These are phyloP conservation scores for Himantopus leucocephalus DNA, from an alignment of 2,113 vertebrate genomes.

Conservation along the genomic window DNA sequence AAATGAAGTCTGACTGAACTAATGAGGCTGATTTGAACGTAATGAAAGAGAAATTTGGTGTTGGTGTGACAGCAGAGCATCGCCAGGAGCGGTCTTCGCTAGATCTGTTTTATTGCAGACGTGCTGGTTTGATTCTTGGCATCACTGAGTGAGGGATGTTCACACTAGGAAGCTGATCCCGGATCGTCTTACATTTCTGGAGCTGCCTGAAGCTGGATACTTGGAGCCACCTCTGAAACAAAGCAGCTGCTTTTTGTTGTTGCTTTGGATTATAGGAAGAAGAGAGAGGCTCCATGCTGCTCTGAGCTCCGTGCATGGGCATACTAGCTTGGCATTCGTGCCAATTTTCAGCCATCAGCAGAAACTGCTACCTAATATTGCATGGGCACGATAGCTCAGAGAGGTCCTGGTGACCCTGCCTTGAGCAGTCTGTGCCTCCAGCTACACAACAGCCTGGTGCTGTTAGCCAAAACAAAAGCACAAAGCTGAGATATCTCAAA, in stretches of 20 bases:
- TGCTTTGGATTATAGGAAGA: not conserved
- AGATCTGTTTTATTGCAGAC: constrained; percentile 7
- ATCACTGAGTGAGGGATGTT: not conserved
- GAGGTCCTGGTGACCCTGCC: not conserved
- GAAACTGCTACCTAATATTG: not conserved
- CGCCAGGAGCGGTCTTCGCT: not conserved
- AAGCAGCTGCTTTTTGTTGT: constrained; percentile 17
- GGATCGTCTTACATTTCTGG: constrained; percentile 19
- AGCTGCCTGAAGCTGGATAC: constrained; percentile 9
- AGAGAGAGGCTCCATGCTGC: not conserved
- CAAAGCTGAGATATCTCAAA: not conserved
- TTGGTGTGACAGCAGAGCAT: constrained; percentile 13
- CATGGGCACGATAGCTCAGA: not conserved
- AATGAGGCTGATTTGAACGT: constrained; percentile 32
- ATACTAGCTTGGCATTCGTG: not conserved
- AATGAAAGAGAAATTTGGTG: constrained; percentile 32
- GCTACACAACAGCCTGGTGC: not conserved
- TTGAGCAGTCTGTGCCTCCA: not conserved
- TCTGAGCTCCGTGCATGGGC: fast-evolving
- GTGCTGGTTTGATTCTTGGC: constrained; percentile 12
- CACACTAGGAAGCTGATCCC: constrained; percentile 11
- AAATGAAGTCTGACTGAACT: constrained; percentile 32
- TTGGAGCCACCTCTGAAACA: constrained; percentile 4
- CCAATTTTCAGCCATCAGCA: not conserved
- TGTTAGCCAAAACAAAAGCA: not conserved